Evolutionary conservation across 2,888 invertebrate species (phyloP).

Genomic region (Molorchus minor): DNA sequence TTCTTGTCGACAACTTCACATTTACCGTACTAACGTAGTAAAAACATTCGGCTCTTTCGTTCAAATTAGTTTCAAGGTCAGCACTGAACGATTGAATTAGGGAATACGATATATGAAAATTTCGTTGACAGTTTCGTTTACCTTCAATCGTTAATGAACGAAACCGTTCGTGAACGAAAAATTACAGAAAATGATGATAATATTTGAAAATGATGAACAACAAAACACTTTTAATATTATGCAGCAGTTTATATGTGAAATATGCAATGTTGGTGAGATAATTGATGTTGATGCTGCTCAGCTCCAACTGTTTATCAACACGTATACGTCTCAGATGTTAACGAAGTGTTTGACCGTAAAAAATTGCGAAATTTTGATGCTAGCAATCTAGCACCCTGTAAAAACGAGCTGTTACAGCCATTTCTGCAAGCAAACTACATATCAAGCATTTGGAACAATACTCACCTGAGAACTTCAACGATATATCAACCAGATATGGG

Average conservation of each 20-base stretch:
- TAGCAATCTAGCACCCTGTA: slow-evolving; percentile 8
- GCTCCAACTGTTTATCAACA: slow-evolving; percentile 14
- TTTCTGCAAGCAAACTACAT: slow-evolving; percentile 24
- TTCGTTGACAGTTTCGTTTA: too few relatives aligned
- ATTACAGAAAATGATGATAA: too few relatives aligned
- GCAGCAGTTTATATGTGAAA: slow-evolving; percentile 13
- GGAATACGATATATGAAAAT: too few relatives aligned
- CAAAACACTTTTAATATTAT: slow-evolving; percentile 9
- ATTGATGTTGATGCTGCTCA: slow-evolving; percentile 16
- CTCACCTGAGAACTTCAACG: slow-evolving; percentile 11
- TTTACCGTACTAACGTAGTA: too few relatives aligned
- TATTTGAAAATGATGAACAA: slow-evolving; percentile 9
- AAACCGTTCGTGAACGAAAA: too few relatives aligned
- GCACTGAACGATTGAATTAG: too few relatives aligned
- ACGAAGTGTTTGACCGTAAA: slow-evolving; percentile 8
- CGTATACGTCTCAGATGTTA: slow-evolving; percentile 18
- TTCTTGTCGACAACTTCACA: too few relatives aligned
- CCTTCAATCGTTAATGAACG: too few relatives aligned
- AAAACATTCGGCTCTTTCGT: too few relatives aligned
- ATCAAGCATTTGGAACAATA: slow-evolving; percentile 25
- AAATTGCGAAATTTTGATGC: slow-evolving; percentile 14
- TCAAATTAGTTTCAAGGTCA: too few relatives aligned
- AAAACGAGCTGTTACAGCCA: slow-evolving; percentile 2
- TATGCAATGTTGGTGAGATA: slow-evolving; percentile 18
- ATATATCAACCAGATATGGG: slow-evolving; percentile 21